Conservation (phyloP, 2,113 vertebrate genomes). For the Phyllostomus discolor region DNA sequence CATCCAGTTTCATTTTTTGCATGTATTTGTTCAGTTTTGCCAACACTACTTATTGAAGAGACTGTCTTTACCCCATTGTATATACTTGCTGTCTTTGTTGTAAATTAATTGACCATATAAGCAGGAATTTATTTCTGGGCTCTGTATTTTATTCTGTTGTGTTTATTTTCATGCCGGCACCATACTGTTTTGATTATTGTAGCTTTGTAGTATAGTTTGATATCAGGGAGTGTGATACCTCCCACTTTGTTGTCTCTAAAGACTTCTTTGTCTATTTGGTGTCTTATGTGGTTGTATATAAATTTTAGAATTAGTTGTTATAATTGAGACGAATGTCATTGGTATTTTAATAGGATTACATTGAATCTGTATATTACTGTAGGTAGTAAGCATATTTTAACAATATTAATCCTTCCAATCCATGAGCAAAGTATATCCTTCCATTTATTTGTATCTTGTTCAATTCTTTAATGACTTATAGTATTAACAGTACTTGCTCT, state of each 20-base stretch:
- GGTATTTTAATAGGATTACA: no score
- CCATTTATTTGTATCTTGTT: neutral
- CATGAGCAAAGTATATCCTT: neutral
- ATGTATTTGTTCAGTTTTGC: neutral
- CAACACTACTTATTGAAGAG: neutral
- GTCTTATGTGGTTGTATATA: neutral
- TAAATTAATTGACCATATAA: no score
- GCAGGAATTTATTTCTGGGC: no score
- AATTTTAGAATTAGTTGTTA: neutral
- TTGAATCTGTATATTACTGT: neutral
- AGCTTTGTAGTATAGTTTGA: no score
- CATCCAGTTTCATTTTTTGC: no score
- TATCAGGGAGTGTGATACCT: neutral
- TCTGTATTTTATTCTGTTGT: no score
- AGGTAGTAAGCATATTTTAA: neutral
- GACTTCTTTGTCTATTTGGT: neutral
- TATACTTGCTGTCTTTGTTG: no score
- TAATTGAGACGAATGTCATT: neutral
- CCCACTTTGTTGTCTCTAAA: neutral
- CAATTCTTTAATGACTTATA: neutral
- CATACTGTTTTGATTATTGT: no score
- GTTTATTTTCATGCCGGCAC: no score
- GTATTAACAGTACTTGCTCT: neutral
- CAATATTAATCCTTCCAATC: neutral
- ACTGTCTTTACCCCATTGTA: neutral